Evolutionary conservation across 2,113 vertebrate species (phyloP), one percentile per base, ranked within the genome.

Genomic region (Entelurus aequoreus): DNA sequence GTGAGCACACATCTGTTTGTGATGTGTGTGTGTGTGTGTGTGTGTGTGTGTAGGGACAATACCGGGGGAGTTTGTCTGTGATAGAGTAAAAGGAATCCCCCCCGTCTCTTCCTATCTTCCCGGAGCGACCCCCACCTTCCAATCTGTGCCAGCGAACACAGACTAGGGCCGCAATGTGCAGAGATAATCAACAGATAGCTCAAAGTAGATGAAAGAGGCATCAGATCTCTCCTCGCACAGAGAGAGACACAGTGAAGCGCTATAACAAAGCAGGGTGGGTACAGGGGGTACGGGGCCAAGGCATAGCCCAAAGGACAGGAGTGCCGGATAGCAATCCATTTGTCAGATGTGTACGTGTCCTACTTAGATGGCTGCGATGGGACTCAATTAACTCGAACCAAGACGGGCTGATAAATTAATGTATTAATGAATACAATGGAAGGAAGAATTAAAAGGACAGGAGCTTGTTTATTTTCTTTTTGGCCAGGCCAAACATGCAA

Each of bases 351-450:
- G 71, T 80, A 75, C 67, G 56, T 88, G 87, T 87, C 88, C 88
- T 89, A 90, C 89, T 90, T 92, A 84, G 80, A 78, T 77, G 68
- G 79, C 78, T 85, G 87, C 84, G 76, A 83, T 77, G 90, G 87
- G 90, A 90, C 81, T 90, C 88, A 90, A 89, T 91, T 92, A 89
- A 78, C 84, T 86, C 81, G 87, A 88, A 89, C 82, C 83, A 83
- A 86, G 83, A 88, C 48, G 71, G 82, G 79, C 68, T 80, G 84
- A 87, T 88, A 77, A 85, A 88, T 90, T 87, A 82, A 90, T 90
- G 81, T 86, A 90, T 90, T 90, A 90, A 89, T 90, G 84, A 90
- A 85, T 75, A 87, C 81, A 87, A 88, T 85, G 71, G 66, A 70
- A 81, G 66, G 67, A 65, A 75, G 77, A 76, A 84, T 75, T 81